Evolutionary conservation across 2,888 invertebrate species (phyloP).

Genomic region (Hyppa rectilinea): DNA sequence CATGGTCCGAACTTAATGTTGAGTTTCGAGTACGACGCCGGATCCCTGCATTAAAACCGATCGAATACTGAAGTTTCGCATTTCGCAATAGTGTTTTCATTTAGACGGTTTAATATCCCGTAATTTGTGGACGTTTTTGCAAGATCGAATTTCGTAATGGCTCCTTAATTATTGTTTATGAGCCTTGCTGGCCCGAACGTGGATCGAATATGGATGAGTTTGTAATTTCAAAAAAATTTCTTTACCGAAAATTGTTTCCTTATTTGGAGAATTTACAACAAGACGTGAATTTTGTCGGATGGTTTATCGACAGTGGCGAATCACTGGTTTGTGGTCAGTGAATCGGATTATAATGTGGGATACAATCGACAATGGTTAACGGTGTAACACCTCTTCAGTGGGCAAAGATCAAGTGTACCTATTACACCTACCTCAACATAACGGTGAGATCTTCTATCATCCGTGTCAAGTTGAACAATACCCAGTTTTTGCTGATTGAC

Average conservation of each 20-base stretch:
- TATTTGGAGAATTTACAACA: slow-evolving; percentile 28
- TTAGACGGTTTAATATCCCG: slow-evolving; percentile 43
- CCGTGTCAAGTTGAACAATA: slow-evolving; percentile 67
- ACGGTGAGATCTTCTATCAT: slow-evolving; percentile 67
- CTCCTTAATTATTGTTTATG: slow-evolving; percentile 53
- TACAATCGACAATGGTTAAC: slow-evolving; percentile 62
- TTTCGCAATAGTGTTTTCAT: slow-evolving; percentile 55
- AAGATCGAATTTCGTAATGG: slow-evolving; percentile 35
- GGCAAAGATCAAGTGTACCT: slow-evolving; percentile 59
- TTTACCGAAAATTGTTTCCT: slow-evolving; percentile 19
- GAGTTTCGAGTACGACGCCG: slow-evolving; percentile 78
- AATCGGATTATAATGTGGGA: slow-evolving; percentile 34
- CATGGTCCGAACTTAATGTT: slow-evolving; percentile 72
- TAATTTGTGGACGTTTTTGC: slow-evolving; percentile 48
- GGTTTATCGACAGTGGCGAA: slow-evolving; percentile 27
- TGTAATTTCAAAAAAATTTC: slow-evolving; percentile 27
- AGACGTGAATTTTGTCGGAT: slow-evolving; percentile 19
- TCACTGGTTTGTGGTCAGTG: slow-evolving; percentile 42
- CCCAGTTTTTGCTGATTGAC: slow-evolving; percentile 52
- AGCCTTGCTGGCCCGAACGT: slow-evolving; percentile 26
- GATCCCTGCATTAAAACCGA: slow-evolving; percentile 54
- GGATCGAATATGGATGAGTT: slow-evolving; percentile 37
- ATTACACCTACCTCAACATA: slow-evolving; percentile 63
- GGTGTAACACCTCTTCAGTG: slow-evolving; percentile 55
- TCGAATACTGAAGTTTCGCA: slow-evolving; percentile 48